Evolutionary conservation across 2,113 vertebrate species (phyloP), one percentile per base, ranked within the genome.

Genomic region (Sebastes schlegelii): DNA sequence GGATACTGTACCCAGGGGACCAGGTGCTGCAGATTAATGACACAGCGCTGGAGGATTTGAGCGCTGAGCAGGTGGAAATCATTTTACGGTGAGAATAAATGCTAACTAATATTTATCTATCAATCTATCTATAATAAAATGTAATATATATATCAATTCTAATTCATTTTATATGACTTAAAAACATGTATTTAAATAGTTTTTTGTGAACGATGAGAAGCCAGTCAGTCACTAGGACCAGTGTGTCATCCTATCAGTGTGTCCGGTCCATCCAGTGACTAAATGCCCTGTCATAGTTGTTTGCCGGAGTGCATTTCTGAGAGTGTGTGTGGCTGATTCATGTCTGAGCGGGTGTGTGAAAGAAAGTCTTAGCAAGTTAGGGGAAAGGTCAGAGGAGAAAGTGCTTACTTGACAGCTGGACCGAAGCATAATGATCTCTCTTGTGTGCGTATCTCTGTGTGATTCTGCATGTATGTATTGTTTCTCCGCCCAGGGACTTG

Each of bases 1-100:
- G 98, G 81, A 97, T 97, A 84, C 96, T 99, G 77, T 95, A 93
- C 92, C 97, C 96, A 0, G 98, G 97, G 0, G 98, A 99, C 90
- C 98, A 98, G 80, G 94, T 99, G 60, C 86, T 99, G 78, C 94
- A 89, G 67, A 97, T 99, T 85, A 99, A 99, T 91, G 95, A 96
- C 2, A 94, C 90, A 8, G 46, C 75, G 0, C 88, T 96, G 23
- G 96, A 97, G 2, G 94, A 96, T 40, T 0, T 97, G 75, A 96
- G 96, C n/a, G 86, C 91, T 0, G 97, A 98, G 61, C 93, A 95
- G 84, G 95, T 95, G 0, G 93, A 95, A 23, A 86, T 95, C 86
- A 94, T 98, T 90, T 94, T 99, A 82, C 97, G 97, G 98, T 99
- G 92, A 91, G 86, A 71, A 45, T 1, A 52, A 17, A 19, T 64